Evolutionary conservation across 1,140 invertebrate species (phyloP), one percentile per base, ranked within the genome.

Genomic region (Orius insidiosus): DNA sequence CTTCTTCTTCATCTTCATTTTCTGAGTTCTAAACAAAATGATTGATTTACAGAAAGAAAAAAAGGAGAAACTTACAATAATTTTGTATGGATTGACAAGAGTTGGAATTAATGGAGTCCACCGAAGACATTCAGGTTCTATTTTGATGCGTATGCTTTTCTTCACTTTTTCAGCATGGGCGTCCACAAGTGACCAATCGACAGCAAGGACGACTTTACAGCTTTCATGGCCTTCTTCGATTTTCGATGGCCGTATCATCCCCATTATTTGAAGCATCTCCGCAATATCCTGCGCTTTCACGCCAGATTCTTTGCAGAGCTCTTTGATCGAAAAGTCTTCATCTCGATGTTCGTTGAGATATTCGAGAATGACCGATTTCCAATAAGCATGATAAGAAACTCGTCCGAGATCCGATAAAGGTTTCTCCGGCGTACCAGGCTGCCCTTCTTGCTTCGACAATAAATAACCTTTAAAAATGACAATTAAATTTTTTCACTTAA

Each of bases 361-460:
- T 59, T 85, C 81, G 3, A 98, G 63, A 2, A 98, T 76, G 7
- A 88, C 76, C 48, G 87, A 90, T 60, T 85, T 85, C 95, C 95
- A 98, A 61, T 95, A 98, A 0, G 90, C 85, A 58, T 92, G 76
- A 65, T 98, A 99, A 0, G 89, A 94, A 0, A 98, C 80, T 49
- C 81, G 72, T 1, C 94, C 95, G 1, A 98, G 67, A 60, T 97
- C 92, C 0, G 93, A 97, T 0, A 98, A 66, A 3, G 95, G 95
- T 60, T 98, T 98, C 64, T 98, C 95, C 2, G 95, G 95, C 0
- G 94, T 97, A 0, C 95, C 95, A 5, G 89, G 75, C 57, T 89
- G 82, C 0, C 85, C 86, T 65, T 98, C 93, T 56, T 85, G 80
- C 57, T 88, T 84, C 7, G 90, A 95, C 40, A 98, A 62, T 51